A percentile compares a stretch with the other conserved stretches of the same genome.
Evolutionary conservation across 2,113 vertebrate species (phyloP).

Genomic region (Periophthalmodon schlosseri): DNA sequence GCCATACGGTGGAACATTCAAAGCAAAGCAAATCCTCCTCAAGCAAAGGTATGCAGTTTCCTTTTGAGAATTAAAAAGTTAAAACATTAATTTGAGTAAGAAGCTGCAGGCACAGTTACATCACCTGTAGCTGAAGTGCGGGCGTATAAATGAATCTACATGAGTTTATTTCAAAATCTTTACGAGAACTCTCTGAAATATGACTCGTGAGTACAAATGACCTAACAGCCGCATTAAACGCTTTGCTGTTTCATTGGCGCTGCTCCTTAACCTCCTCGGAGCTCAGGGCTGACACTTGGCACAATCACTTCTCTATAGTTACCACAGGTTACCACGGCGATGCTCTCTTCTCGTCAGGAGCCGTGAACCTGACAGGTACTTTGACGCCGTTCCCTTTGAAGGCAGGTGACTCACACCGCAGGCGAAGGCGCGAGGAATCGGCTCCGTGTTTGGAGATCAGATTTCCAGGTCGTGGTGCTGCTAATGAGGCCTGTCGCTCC

Average conservation of each 20-base stretch:
- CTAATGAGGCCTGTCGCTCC: conserved; percentile 64
- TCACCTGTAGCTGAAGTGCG: too few relatives aligned
- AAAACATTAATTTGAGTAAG: too few relatives aligned
- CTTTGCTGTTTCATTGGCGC: not conserved
- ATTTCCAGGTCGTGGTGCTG: conserved; percentile 59
- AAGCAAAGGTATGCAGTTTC: too few relatives aligned
- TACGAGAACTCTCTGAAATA: not conserved
- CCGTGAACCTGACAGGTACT: conserved; percentile 32
- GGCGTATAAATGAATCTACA: not conserved
- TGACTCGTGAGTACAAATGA: not conserved
- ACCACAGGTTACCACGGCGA: conserved; percentile 18
- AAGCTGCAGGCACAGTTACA: too few relatives aligned
- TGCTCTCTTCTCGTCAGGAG: conserved; percentile 23
- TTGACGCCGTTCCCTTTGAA: conserved; percentile 48
- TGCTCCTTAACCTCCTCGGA: not conserved
- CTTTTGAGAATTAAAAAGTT: too few relatives aligned
- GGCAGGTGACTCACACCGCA: conserved; percentile 36
- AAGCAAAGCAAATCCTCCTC: too few relatives aligned
- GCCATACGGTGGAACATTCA: too few relatives aligned
- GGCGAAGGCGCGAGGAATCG: conserved; percentile 30
- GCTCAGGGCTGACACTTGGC: conserved; percentile 26
- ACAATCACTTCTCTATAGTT: conserved; percentile 21
- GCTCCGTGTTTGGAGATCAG: conserved; percentile 47
- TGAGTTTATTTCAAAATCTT: not conserved
- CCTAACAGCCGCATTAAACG: not conserved